phyloP scores from a whole-genome alignment of 2,113 vertebrate genomes.

The Solea solea region DNA sequence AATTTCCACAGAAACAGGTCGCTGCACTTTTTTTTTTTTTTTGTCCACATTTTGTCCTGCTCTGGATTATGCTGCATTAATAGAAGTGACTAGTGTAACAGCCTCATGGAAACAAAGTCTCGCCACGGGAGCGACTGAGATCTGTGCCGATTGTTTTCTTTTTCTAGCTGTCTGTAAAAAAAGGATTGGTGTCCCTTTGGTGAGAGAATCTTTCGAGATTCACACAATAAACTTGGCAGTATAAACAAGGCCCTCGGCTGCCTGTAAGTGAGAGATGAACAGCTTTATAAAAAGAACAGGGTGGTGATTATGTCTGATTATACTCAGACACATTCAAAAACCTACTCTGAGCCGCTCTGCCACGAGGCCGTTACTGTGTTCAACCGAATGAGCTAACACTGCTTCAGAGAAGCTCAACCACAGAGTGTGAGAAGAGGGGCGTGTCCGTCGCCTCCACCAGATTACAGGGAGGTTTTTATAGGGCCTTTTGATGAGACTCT shows the following conservation, averaged over 20 bases:
- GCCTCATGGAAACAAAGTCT: slow-evolving; percentile 38
- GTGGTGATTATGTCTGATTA: slow-evolving; percentile 58
- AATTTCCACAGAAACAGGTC: slow-evolving; percentile 19
- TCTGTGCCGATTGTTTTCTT: rapidly evolving
- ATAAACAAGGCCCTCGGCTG: slow-evolving; percentile 24
- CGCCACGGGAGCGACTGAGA: slow-evolving; percentile 1
- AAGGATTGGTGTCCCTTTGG: background rate
- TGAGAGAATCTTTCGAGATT: slow-evolving; percentile 2
- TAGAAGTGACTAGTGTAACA: slow-evolving; percentile 10
- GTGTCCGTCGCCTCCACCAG: slow-evolving; percentile 29
- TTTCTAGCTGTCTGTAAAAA: background rate
- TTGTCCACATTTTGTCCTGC: background rate
- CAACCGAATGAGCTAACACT: slow-evolving; percentile 22
- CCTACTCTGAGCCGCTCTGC: background rate
- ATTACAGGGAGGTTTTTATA: slow-evolving; percentile 54
- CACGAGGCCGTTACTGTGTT: slow-evolving; percentile 15
- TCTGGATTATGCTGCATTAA: slow-evolving; percentile 36
- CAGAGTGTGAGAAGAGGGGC: slow-evolving; percentile 41
- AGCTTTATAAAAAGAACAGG: slow-evolving; percentile 27
- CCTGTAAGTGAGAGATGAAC: slow-evolving; percentile 31
- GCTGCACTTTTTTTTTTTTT: slow-evolving; percentile 1
- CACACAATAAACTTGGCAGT: slow-evolving; percentile 37
- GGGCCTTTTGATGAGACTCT: slow-evolving; percentile 38
- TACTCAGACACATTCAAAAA: slow-evolving; percentile 27
- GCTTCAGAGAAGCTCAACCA: slow-evolving; percentile 57